phyloP scores from a whole-genome alignment of 2,888 invertebrate species.

The Eumacrocentrus americanus region DNA sequence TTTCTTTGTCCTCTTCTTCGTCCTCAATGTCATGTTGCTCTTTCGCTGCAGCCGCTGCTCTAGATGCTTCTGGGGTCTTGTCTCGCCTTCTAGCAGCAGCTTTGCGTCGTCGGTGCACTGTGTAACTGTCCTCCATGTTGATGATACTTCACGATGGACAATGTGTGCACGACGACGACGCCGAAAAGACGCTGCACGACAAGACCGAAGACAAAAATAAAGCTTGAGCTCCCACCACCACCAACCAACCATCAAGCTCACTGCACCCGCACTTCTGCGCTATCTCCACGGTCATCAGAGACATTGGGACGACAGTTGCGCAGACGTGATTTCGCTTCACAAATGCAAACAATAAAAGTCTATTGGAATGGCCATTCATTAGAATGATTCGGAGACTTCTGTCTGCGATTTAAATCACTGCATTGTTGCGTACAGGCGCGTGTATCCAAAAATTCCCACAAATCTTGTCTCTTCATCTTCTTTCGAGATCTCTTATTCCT shows the following conservation, averaged over 20 bases:
- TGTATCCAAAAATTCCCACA: background rate
- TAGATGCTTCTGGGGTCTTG: conserved; percentile 53
- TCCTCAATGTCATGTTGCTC: conserved; percentile 28
- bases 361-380: no score
- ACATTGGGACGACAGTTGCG: background rate
- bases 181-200: conserved; percentile 11
- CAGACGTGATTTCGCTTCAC: no score
- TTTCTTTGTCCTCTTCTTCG: conserved; percentile 47
- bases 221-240: conserved; percentile 53
- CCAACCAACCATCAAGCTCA: conserved; percentile 36
- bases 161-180: conserved; percentile 7
- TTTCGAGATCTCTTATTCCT: conserved; percentile 15
- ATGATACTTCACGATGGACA: conserved; percentile 5
- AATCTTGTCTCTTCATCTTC: conserved; percentile 16
- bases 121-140: conserved; percentile 57
- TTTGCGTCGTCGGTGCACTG: conserved; percentile 56
- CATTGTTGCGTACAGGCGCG: background rate
- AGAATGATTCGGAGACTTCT: no score
- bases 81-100: conserved; percentile 52
- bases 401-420: no score
- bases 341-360: no score
- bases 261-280: conserved; percentile 12
- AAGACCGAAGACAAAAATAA: conserved; percentile 52
- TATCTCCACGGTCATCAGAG: background rate
- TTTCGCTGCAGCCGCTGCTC: conserved; percentile 26